Conservation (phyloP, 92 coral and sea anemone genomes). For the Anthopleura xanthogrammica region DNA sequence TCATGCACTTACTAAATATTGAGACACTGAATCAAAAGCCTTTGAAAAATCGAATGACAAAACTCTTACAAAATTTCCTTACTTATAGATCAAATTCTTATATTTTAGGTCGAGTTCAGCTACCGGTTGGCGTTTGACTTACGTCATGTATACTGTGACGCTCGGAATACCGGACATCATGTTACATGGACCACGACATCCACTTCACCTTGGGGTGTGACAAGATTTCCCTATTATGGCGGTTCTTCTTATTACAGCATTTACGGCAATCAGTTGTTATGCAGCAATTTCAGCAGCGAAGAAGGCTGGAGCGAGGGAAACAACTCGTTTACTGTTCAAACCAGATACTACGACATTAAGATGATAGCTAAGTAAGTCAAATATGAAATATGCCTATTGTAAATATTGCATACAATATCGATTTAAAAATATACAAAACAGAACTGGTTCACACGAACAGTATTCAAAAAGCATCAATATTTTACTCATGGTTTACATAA, state of each 20-base stretch:
- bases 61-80: background rate
- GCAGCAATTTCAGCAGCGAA: background rate
- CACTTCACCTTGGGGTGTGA: background rate
- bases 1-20: no score
- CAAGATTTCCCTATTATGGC: background rate
- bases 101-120: background rate
- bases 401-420: no score
- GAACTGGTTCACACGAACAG: no score
- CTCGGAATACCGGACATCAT: background rate
- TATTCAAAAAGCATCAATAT: no score
- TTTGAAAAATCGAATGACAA: background rate
- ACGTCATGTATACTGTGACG: background rate
- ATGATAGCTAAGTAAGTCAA: background rate
- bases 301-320: conserved; percentile 5
- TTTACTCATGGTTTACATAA: no score
- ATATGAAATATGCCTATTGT: background rate
- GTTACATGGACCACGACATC: background rate
- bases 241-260: background rate
- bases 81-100: no score
- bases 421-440: no score
- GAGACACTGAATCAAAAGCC: no score
- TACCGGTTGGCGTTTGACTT: background rate
- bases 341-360: background rate
- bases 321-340: background rate
- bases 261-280: background rate